A percentile compares a stretch with the other conserved stretches of the same genome.
Evolutionary conservation across 2,797 vertebrate species (phyloP).

Genomic region (Schizopygopsis pylzovi): DNA sequence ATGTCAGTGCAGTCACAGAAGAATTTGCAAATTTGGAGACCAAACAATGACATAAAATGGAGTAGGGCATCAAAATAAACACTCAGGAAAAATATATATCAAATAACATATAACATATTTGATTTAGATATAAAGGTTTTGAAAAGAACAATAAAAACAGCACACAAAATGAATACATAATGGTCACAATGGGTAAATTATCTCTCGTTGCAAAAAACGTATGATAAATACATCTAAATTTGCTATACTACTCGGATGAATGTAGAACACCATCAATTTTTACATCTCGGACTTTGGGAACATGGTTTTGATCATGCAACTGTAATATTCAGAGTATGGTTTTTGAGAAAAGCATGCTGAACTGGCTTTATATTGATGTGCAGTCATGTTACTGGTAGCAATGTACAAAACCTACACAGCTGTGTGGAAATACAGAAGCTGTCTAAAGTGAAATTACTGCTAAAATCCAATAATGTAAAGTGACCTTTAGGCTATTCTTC

Average conservation of each 20-base stretch:
- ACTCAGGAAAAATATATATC: not conserved
- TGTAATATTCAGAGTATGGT: not conserved
- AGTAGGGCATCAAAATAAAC: conserved; percentile 27
- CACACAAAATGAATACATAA: not conserved
- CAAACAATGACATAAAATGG: conserved; percentile 21
- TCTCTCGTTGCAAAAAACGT: not conserved
- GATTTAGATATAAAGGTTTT: conserved; percentile 19
- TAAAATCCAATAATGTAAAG: conserved; percentile 2
- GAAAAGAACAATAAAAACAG: not conserved
- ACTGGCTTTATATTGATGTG: conserved; percentile 7
- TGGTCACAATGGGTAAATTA: not conserved
- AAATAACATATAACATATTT: conserved; percentile 31
- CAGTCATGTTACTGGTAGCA: not conserved
- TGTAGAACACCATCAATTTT: not conserved
- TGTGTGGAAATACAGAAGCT: conserved; percentile 6
- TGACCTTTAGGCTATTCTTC: not conserved
- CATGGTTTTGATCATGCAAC: conserved; percentile 27
- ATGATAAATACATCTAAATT: conserved; percentile 13
- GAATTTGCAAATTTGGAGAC: conserved; percentile 31
- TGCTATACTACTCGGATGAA: not conserved
- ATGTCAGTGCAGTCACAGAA: conserved; percentile 47
- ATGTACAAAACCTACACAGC: conserved; percentile 23
- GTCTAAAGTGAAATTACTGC: conserved; percentile 4
- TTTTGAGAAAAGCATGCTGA: conserved; percentile 25
- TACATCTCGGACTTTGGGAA: conserved; percentile 4